Base-by-base conservation (phyloP, 2,888 invertebrate species). In the Prenolepis imparis region DNA sequence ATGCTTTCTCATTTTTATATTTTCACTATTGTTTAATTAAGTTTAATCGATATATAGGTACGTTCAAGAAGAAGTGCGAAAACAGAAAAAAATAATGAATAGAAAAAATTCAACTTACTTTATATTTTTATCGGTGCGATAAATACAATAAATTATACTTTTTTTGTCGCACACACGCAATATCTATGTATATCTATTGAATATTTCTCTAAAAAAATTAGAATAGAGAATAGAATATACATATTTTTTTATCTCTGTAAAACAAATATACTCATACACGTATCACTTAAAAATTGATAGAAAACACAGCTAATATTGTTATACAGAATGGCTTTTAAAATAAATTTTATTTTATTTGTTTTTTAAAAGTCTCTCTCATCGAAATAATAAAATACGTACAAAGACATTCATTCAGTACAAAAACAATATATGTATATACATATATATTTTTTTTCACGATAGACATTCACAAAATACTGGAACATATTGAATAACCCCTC, bases 401-500 rank as follows among this genome's bases (percentile, higher is more conserved):
- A 78, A 78, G 21, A 15, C 24, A 48, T 70, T 59, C 21, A 11
- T 28, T 28, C 36, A 5, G 8, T 52, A n/a, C 18, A 52, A 52
- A 52, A 0, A 52, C n/a, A 8, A 52, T n/a, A 52, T 52, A 52
- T 52, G n/a, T n/a, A 52, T 52, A 52, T 52, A 9, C 28, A 28
- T 28, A 28, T n/a, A n/a, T n/a, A n/a, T n/a, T 28, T 21, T 70
- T 67, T 21, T 32, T 61, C 24, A n/a, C 6, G 44, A 61, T 12
- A 32, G 3, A 66, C 36, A 78, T 52, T 61, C 9, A 44, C 2
- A 57, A 66, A 52, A 44, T 72, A 73, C 68, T 28, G 28, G 44
- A 70, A 64, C 21, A 12, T 75, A 81, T 82, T 77, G 64, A 64
- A 36, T 77, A 64, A 52, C 36, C 15, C 24, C 55, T 18, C 28